A percentile compares a stretch with the other conserved stretches of the same genome.
Evolutionary conservation across 1,140 invertebrate species (phyloP).

Genomic region (Hyles euphorbiae): DNA sequence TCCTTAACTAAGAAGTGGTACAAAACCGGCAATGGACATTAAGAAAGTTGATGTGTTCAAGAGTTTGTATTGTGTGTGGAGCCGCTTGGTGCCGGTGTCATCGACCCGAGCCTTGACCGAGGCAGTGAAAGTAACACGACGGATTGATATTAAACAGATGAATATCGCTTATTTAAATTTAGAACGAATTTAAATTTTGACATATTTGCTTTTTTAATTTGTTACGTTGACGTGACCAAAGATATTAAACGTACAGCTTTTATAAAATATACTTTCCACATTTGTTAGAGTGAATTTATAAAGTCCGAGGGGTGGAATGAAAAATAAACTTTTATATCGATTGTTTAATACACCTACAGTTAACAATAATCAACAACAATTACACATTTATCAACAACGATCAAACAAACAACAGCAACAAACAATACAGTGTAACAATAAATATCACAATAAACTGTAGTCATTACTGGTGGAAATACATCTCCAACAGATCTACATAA

Average conservation of each 20-base stretch:
- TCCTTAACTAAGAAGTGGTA: background rate
- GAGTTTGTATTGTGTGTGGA: background rate
- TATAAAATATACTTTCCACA: too few relatives aligned
- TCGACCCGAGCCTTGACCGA: conserved; percentile 43
- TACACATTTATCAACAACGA: conserved; percentile 71
- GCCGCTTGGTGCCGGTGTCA: conserved; percentile 18
- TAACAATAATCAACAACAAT: conserved; percentile 56
- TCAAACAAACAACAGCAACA: conserved; percentile 55
- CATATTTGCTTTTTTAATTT: too few relatives aligned
- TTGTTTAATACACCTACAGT: conserved; percentile 16
- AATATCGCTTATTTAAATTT: conserved; percentile 2
- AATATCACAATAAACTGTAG: conserved; percentile 65
- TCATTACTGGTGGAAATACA: conserved; percentile 42
- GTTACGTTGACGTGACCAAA: too few relatives aligned
- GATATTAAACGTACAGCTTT: too few relatives aligned
- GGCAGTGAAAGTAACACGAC: conserved; percentile 33
- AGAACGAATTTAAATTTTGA: conserved; percentile 1
- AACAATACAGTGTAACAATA: conserved; percentile 55
- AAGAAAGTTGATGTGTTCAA: background rate
- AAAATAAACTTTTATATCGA: too few relatives aligned
- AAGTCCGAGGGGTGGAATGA: too few relatives aligned
- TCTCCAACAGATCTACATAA: conserved; percentile 44
- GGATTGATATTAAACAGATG: too few relatives aligned
- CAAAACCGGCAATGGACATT: background rate
- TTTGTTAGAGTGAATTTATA: too few relatives aligned